Evolutionary conservation across 30 jellyfish, hydroid and myxozoan species (phyloP).

Genomic region (Nemopilema nomurai): DNA sequence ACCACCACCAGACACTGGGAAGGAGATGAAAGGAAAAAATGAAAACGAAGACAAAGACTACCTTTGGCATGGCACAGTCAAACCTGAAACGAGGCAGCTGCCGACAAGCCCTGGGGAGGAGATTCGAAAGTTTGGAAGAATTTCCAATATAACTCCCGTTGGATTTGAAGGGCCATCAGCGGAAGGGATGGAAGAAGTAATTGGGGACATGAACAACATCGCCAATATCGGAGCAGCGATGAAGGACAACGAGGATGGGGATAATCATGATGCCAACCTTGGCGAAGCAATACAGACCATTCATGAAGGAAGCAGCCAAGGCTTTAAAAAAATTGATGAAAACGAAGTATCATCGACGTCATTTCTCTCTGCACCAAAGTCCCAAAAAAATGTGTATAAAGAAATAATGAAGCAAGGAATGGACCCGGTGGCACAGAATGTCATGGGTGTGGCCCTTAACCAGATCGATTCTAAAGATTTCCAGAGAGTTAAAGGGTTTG

Average conservation of each 20-base stretch:
- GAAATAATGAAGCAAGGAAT: constrained; percentile 25
- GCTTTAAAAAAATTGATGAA: constrained; percentile 47
- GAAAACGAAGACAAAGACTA: constrained; percentile 52
- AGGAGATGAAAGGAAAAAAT: background rate
- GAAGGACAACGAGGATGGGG: constrained; percentile 11
- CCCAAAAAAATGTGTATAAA: constrained; percentile 1
- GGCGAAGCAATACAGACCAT: background rate
- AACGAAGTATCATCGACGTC: constrained; percentile 63
- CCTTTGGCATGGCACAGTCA: constrained; percentile 68
- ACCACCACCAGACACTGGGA: background rate
- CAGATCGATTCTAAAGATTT: constrained; percentile 31
- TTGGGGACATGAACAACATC: constrained; percentile 52
- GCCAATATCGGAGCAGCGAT: constrained; percentile 49
- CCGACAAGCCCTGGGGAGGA: constrained; percentile 62
- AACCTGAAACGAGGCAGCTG: constrained; percentile 75
- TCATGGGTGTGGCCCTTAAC: constrained; percentile 34
- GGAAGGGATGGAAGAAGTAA: constrained; percentile 39
- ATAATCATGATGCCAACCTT: constrained; percentile 6
- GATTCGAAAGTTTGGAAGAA: constrained; percentile 49
- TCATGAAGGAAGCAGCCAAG: too few species aligned
- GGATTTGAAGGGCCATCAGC: constrained; percentile 20
- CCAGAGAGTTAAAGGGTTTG: constrained; percentile 32
- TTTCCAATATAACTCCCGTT: constrained; percentile 41
- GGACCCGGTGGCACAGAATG: constrained; percentile 28
- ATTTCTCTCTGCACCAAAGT: constrained; percentile 56